These are phyloP conservation scores for Mus pahari DNA, from an alignment of 2,113 vertebrate genomes.

Conservation along the genomic window DNA sequence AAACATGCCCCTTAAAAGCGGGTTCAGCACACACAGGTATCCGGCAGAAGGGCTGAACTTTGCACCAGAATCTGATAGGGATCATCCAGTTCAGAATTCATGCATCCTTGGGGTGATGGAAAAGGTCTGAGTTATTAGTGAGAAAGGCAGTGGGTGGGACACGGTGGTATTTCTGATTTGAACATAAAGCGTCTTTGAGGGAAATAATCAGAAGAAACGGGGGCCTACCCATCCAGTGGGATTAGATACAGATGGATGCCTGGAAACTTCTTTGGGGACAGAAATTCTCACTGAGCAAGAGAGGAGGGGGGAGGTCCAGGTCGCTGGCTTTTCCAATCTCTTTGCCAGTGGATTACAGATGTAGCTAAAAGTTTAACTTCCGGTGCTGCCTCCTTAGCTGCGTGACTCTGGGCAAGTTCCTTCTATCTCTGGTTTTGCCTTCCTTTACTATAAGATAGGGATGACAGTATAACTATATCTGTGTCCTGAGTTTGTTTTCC, in stretches of 20 bases:
- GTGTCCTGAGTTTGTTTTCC: neutral
- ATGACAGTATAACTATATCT: neutral
- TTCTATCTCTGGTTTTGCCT: neutral
- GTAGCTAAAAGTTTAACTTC: neutral
- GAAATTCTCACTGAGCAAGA: neutral
- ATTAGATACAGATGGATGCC: slow-evolving; percentile 14
- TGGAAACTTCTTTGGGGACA: neutral
- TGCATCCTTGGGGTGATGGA: neutral
- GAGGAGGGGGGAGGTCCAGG: too few relatives aligned
- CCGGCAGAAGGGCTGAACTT: neutral
- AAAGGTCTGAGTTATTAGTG: neutral
- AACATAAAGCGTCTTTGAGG: neutral
- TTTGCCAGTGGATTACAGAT: neutral
- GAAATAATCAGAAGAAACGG: slow-evolving; percentile 18
- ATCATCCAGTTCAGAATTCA: neutral
- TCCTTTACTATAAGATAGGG: neutral
- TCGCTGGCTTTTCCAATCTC: neutral
- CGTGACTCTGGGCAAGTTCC: neutral
- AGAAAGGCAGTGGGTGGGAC: neutral
- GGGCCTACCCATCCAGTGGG: neutral
- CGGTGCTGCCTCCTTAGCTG: neutral
- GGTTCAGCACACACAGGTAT: neutral
- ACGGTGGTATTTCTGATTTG: slow-evolving; percentile 13
- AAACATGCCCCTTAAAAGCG: neutral
- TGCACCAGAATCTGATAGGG: neutral